These are phyloP conservation scores for Drosophila lacertosa DNA, from an alignment of 1,140 invertebrate species.

Conservation along the genomic window DNA sequence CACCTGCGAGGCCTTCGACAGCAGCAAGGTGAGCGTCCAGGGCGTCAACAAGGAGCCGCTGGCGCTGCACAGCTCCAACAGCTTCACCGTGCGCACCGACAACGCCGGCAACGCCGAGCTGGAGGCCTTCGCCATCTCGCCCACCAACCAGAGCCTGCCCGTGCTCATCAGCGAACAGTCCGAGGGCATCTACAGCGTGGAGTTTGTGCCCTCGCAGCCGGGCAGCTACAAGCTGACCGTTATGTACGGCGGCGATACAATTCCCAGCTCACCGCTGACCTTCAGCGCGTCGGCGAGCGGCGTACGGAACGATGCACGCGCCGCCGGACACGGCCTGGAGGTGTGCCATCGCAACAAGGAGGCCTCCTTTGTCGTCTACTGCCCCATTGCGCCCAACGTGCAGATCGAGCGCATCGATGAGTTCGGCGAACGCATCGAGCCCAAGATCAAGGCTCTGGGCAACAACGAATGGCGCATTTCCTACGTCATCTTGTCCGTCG, in stretches of 20 bases:
- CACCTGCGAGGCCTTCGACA: conserved; percentile 97
- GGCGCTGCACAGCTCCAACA: conserved; percentile 92
- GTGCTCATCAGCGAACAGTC: conserved; percentile 91
- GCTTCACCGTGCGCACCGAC: conserved; percentile 94
- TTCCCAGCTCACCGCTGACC: conserved; percentile 87
- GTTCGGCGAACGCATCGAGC: conserved; percentile 81
- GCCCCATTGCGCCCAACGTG: conserved; percentile 85
- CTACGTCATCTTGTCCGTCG: conserved; percentile 86
- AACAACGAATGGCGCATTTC: conserved; percentile 86
- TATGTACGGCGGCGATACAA: conserved; percentile 91
- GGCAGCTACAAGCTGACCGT: conserved; percentile 96
- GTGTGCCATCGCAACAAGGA: conserved; percentile 89
- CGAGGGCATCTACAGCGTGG: conserved; percentile 90
- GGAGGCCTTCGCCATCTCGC: conserved; percentile 94
- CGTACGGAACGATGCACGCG: conserved; percentile 84
- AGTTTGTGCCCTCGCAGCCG: conserved; percentile 93
- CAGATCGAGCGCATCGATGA: conserved; percentile 84
- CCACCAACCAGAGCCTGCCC: conserved; percentile 93
- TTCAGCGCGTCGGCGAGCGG: conserved; percentile 84
- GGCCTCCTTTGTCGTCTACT: conserved; percentile 89
- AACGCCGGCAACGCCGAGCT: conserved; percentile 95
- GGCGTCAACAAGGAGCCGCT: conserved; percentile 91
- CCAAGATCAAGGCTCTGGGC: conserved; percentile 81
- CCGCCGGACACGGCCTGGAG: conserved; percentile 87
- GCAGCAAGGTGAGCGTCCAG: conserved; percentile 90